These are phyloP conservation scores for Lagopus leucura DNA, from an alignment of 2,113 vertebrate species.

Conservation along the genomic window DNA sequence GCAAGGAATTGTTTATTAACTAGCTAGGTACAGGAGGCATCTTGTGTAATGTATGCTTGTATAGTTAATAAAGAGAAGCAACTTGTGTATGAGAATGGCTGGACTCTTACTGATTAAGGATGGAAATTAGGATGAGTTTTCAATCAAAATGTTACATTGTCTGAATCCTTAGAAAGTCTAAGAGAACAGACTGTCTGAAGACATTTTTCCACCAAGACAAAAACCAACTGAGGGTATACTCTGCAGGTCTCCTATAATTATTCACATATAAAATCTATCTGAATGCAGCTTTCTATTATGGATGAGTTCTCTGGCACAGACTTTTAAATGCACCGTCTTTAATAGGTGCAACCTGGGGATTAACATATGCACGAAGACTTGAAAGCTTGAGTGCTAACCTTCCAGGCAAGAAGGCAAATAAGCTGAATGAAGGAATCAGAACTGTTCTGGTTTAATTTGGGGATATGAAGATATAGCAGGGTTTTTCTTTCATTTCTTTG, in stretches of 20 bases:
- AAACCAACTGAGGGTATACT: background rate
- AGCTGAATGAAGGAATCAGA: background rate
- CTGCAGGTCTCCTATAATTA: background rate
- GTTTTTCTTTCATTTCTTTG: background rate
- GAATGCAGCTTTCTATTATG: background rate
- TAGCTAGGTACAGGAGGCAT: background rate
- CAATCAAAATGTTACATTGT: background rate
- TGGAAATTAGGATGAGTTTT: background rate
- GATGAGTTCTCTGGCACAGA: background rate
- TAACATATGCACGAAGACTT: background rate
- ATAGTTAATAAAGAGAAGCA: background rate
- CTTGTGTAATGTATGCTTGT: background rate
- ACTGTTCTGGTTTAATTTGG: background rate
- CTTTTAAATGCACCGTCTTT: background rate
- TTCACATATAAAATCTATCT: background rate
- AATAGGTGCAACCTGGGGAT: background rate
- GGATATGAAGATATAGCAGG: background rate
- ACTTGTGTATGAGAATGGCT: background rate
- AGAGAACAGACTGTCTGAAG: background rate
- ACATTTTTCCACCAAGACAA: background rate
- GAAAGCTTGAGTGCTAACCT: background rate
- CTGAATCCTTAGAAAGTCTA: background rate
- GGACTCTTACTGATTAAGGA: background rate
- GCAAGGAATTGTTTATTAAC: background rate
- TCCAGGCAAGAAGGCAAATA: background rate